Evolutionary conservation across 2,797 vertebrate genomes (phyloP), one percentile per base, ranked within the genome.

Genomic region (Hydrocynus forskahlii): DNA sequence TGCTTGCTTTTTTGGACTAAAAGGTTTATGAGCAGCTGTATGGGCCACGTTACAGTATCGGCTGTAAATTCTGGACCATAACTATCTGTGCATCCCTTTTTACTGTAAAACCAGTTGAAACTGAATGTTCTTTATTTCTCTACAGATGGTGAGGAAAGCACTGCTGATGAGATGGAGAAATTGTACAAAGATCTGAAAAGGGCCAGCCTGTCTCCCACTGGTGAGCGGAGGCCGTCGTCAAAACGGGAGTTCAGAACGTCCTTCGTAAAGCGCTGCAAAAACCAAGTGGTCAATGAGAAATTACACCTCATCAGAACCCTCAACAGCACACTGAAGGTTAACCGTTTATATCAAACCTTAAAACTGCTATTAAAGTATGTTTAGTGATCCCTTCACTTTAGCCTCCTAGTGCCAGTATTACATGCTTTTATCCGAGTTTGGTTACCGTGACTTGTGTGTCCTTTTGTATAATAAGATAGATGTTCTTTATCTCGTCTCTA

Each of bases 251-350:
- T 97, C 87, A 96, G 98, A 77, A 96, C 96, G 75, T 99, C 98
- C 2, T 99, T 99, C 66, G 92, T 99, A 76, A 99, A 95, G 88
- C 95, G 98, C 68, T 97, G 96, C 89, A 99, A 97, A 95, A 98
- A 99, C 84, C 94, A 96, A 57, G 93, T 90, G 5, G 92, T 99
- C 84, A 99, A 99, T 79, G 94, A 98, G 78, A 98, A 96, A 89
- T 93, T 99, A 73, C 98, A 99, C 89, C 94, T 94, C 79, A 94
- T 99, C 86, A 93, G 98, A 88, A 94, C 96, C 67, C 93, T 99
- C 83, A 99, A 97, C 86, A 99, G 98, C 91, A 99, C 97, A 14
- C 92, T 99, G 82, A 99, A 99, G 97, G 98, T 99, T 93, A 90
- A 77, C 19, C 0, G 14, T 40, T 75, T 29, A 66, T 13, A 38